Evolutionary conservation across 2,113 vertebrate genomes (phyloP), one percentile per base, ranked within the genome.

Genomic region (Pterocles burchelli): DNA sequence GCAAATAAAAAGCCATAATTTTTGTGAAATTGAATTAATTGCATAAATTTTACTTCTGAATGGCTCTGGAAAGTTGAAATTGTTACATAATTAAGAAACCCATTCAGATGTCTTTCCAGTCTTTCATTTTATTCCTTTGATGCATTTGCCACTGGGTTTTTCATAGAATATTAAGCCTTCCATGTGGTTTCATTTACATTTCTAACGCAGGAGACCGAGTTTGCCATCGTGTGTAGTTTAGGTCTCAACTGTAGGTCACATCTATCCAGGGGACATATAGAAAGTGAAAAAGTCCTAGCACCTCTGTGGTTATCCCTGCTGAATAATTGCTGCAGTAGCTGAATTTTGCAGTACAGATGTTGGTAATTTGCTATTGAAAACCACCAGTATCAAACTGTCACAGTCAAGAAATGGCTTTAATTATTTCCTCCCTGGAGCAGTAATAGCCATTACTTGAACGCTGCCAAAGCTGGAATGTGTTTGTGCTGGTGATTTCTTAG

Each of bases 341-440:
- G 65, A 26, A 31, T 83, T 94, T 91, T 92, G 45, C 78, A 62
- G 59, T 93, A 67, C 90, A 90, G 90, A 94, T 97, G 91, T 94
- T 94, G 91, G 93, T 94, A 95, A 95, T 95, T 98, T 97, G 86
- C 93, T 88, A 96, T 96, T 79, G 85, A 96, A 95, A 97, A 86
- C 83, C 65, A 82, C 59, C 89, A 59, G 72, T 88, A 97, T 93
- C 95, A 95, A 97, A 95, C 77, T 90, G 90, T 95, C 92, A 96
- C 73, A 95, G 65, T 84, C 94, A 93, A 94, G 96, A 96, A 96
- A 95, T 94, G 94, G 89, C 89, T 97, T 94, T 96, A 98, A 97
- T 96, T 91, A 95, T 97, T 97, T 98, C 95, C 93, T 98, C 78
- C 88, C 51, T 36, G 38, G 73, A 94, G 83, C 79, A 96, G 74